These are phyloP conservation scores for Sminthopsis crassicaudata DNA, from an alignment of 2,113 vertebrate genomes.

Conservation along the genomic window DNA sequence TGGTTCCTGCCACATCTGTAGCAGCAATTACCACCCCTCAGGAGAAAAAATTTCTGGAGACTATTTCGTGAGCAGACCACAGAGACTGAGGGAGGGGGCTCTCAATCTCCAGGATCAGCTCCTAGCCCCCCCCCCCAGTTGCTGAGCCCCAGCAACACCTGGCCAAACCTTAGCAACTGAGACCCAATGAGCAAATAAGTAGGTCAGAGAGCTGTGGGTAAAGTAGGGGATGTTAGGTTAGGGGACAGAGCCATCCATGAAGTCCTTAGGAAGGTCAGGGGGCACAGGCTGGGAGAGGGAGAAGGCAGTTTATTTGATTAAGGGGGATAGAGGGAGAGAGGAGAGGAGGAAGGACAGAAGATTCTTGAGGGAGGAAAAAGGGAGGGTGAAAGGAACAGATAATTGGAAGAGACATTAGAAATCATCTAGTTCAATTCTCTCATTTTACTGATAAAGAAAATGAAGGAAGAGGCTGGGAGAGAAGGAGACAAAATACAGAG, in stretches of 20 bases:
- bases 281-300: not conserved
- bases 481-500: not conserved
- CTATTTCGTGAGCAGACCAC: not conserved
- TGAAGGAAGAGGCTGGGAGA: not conserved
- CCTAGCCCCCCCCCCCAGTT: not conserved
- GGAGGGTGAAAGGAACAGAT: not conserved
- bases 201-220: not conserved
- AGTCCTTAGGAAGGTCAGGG: not conserved
- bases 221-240: not conserved
- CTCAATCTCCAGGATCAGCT: not conserved
- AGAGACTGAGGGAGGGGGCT: no score
- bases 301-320: not conserved
- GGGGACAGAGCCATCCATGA: not conserved
- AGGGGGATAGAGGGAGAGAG: not conserved
- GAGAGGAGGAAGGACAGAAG: not conserved
- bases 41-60: constrained; percentile 10
- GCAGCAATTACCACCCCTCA: constrained; percentile 68
- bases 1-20: constrained; percentile 71
- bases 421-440: not conserved
- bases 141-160: not conserved
- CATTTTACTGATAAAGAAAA: not conserved
- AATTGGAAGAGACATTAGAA: not conserved
- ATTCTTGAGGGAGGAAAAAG: not conserved
- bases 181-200: not conserved
- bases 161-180: not conserved